Evolutionary conservation across 2,888 invertebrate genomes (phyloP), one percentile per base, ranked within the genome.

Genomic region (Dascillus cervinus): DNA sequence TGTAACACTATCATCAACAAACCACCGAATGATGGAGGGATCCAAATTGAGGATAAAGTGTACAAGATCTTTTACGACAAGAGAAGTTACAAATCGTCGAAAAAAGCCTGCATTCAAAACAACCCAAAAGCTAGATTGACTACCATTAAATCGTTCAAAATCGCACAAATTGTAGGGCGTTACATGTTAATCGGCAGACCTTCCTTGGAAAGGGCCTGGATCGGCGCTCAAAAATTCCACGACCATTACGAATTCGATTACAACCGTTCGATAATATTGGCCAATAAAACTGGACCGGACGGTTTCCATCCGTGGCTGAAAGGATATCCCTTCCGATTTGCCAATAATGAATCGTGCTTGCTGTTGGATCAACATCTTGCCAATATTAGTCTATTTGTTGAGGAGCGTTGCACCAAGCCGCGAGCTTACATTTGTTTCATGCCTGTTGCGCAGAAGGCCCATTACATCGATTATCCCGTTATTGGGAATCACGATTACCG

Each of bases 201-300:
- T 11, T 26, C 25, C 12, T 10, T 25, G 13, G 31, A 31, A 20
- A 31, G 13, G 5, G 31, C 14, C 11, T 56, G 1, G 71, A 72
- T 32, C 66, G 65, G 43, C 71, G 72, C 3, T 66, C 60, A 0
- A 65, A 71, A 21, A 66, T 65, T 39, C 71, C 71, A 0, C 70
- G 66, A 3, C 70, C 28, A 28, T 3, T 31, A 31, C 9, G 26
- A 3, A 10, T 31, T 19, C 4, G 26, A 31, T 21, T n/a, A n/a
- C n/a, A 4, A n/a, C 2, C 25, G 15, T n/a, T 3, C 20, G 11
- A 5, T 20, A n/a, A 4, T 19, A 19, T 13, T 31, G n/a, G 8
- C 31, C 10, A 31, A 31, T 15, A 10, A 5, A 9, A 19, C 31
- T 3, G 10, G 13, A 2, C 5, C 11, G 3, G 12, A 17, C 2